Evolutionary conservation across 2,113 vertebrate genomes (phyloP), one percentile per base, ranked within the genome.

Genomic region (Notarius quadriscutis): DNA sequence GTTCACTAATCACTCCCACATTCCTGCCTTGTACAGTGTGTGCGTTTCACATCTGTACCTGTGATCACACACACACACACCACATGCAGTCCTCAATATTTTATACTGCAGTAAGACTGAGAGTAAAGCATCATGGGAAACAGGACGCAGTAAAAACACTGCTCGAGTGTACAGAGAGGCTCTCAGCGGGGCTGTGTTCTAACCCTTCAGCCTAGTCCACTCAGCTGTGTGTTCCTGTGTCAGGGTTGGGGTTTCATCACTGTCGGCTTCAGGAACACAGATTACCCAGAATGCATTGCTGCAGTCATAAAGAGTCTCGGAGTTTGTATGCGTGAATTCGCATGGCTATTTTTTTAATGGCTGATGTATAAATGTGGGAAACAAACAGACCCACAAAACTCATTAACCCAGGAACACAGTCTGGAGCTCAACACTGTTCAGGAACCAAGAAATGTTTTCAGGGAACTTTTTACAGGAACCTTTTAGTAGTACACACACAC

Each of bases 1-100:
- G 8, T 62, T 71, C 83, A 84, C 83, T 53, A 86, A 15, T 50
- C 27, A 62, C 20, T 60, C 51, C n/a, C n/a, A 58, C 53, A 78
- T 78, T 78, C 50, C 75, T 53, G 74, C 48, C 41, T 20, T 27
- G 11, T 22, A 48, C 17, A 9, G 14, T 34, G 14, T 7, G 69
- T 8, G 12, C 1, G 15, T 5, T 34, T 71, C 67, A 34, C 0
- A 6, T 72, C 34, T 48, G 34, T 2, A 72, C 74, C 48, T 25
- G 50, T 55, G 51, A 78, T 4, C 12, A 11, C 55, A 50, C 27
- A 27, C 75, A 55, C 50, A 53, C 75, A 15, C 75, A n/a, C n/a
- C 25, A 27, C 48, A 53, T 55, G 5, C 51, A 78, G 10, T 15
- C 75, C 2, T 15, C 55, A 74, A 74, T 22, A 48, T 22, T 74